Conservation (phyloP, 2,797 vertebrate genomes). For the Cynodonichthys magdalenae region DNA sequence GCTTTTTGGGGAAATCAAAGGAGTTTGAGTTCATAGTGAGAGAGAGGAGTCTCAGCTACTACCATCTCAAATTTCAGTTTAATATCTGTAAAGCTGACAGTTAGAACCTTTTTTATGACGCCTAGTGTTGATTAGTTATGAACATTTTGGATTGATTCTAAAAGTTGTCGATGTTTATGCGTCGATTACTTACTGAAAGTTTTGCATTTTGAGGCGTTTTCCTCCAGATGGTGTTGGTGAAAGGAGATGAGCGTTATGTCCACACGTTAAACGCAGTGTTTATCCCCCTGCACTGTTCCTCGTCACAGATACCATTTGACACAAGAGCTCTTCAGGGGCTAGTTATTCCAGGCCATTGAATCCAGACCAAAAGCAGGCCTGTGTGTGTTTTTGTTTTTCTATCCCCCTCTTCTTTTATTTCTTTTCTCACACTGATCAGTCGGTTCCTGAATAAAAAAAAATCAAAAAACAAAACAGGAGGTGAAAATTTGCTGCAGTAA, state of each 20-base stretch:
- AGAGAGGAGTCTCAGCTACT: too few relatives aligned
- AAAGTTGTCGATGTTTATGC: too few relatives aligned
- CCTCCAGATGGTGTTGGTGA: conserved; percentile 59
- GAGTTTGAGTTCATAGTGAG: too few relatives aligned
- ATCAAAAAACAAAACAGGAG: too few relatives aligned
- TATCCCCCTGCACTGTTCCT: conserved; percentile 70
- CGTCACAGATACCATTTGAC: conserved; percentile 78
- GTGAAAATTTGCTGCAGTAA: conserved; percentile 4
- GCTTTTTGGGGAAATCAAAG: neutral
- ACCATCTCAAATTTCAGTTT: too few relatives aligned
- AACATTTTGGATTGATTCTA: too few relatives aligned
- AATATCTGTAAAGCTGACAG: too few relatives aligned
- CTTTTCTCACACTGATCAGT: conserved; percentile 24
- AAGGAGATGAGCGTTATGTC: conserved; percentile 51
- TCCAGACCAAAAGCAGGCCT: conserved; percentile 75
- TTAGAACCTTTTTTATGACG: conserved; percentile 4
- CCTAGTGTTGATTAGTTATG: too few relatives aligned
- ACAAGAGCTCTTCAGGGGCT: conserved; percentile 78
- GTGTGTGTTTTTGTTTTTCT: conserved; percentile 33
- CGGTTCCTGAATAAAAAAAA: conserved; percentile 23
- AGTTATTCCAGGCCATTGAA: conserved; percentile 79
- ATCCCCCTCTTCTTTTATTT: conserved; percentile 34
- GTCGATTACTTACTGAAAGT: too few relatives aligned
- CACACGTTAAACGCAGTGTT: conserved; percentile 74
- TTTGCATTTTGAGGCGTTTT: conserved; percentile 17